Conservation (phyloP, 2,113 vertebrate genomes). For the Promerops cafer region DNA sequence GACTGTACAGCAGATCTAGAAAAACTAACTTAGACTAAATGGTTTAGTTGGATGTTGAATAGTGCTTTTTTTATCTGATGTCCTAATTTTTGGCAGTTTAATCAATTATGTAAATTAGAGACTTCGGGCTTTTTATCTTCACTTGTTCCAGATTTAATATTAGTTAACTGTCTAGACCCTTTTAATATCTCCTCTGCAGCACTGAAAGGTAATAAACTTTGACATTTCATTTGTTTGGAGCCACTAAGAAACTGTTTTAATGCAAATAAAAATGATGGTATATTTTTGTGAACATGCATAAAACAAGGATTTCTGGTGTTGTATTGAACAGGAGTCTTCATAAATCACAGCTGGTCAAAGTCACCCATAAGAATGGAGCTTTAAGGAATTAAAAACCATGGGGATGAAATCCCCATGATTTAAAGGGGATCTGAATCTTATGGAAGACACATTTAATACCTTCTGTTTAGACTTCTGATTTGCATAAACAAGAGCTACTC, state of each 20-base stretch:
- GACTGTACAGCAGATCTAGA: background rate
- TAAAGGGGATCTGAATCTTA: background rate
- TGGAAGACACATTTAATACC: background rate
- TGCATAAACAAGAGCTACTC: background rate
- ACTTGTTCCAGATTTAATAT: background rate
- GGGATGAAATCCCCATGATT: background rate
- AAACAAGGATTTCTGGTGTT: background rate
- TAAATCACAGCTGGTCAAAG: background rate
- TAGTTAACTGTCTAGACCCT: background rate
- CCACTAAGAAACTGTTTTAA: background rate
- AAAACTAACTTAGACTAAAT: background rate
- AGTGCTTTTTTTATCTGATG: background rate
- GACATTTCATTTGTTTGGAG: background rate
- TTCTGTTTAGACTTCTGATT: background rate
- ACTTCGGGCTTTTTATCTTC: background rate
- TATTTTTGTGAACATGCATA: background rate
- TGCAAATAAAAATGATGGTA: background rate
- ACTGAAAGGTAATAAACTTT: background rate
- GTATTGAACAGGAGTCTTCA: background rate
- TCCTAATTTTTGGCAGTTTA: background rate
- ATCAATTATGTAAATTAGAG: background rate
- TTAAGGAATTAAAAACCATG: background rate
- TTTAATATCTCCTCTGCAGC: background rate
- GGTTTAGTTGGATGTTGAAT: background rate
- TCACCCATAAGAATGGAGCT: background rate